phyloP scores from a whole-genome alignment of 2,113 vertebrate genomes.

The Caranx ignobilis region DNA sequence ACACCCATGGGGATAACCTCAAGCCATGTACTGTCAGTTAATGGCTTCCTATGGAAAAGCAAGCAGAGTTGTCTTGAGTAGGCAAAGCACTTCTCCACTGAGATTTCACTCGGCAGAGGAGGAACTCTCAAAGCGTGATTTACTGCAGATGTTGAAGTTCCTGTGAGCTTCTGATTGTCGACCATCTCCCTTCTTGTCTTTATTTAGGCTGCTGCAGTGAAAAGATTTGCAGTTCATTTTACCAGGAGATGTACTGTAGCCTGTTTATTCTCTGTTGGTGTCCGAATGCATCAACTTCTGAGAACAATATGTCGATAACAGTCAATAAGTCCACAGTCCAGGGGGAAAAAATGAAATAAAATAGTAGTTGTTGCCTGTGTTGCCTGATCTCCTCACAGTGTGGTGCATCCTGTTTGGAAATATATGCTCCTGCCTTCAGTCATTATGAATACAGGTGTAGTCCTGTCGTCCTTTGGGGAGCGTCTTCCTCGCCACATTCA shows the following conservation, averaged over 20 bases:
- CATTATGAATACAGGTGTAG: slow-evolving; percentile 16
- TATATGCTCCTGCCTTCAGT: slow-evolving; percentile 23
- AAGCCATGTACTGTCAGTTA: slow-evolving; percentile 64
- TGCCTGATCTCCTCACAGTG: slow-evolving; percentile 8
- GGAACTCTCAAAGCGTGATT: slow-evolving; percentile 38
- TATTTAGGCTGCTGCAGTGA: slow-evolving; percentile 31
- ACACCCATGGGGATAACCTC: slow-evolving; percentile 69
- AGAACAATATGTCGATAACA: neutral
- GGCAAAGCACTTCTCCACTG: slow-evolving; percentile 48
- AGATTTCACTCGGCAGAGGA: slow-evolving; percentile 46
- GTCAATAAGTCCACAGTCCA: no score
- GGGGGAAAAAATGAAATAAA: neutral
- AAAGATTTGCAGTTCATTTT: slow-evolving; percentile 5
- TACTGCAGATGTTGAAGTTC: slow-evolving; percentile 54
- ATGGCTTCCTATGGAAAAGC: slow-evolving; percentile 64
- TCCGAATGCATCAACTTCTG: slow-evolving; percentile 2
- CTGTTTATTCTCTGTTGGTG: neutral
- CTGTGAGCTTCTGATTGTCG: slow-evolving; percentile 23
- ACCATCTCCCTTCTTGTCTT: slow-evolving; percentile 24
- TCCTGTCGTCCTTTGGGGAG: slow-evolving; percentile 30
- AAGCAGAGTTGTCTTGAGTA: slow-evolving; percentile 52
- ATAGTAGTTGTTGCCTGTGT: neutral
- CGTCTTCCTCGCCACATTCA: slow-evolving; percentile 21
- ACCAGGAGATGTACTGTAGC: slow-evolving; percentile 5
- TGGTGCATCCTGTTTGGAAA: slow-evolving; percentile 18